A percentile compares a stretch with the other conserved stretches of the same genome.
Conservation (phyloP, 53 echinoderm and acorn worm genomes). For the Zoroaster sp. region DNA sequence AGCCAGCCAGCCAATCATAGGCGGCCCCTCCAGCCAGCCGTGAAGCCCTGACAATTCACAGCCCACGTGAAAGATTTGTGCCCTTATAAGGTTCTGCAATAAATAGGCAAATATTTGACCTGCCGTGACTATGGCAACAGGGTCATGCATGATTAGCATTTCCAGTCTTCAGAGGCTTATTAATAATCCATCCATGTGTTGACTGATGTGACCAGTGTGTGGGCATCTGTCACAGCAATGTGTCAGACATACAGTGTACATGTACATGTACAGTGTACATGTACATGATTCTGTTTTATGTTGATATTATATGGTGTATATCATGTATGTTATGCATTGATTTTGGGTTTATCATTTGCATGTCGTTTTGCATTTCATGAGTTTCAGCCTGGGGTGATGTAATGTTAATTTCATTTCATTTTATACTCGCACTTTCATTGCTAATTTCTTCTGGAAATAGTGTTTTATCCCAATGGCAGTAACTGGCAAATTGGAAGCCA, state of each 20-base stretch:
- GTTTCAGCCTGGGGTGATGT: too few species aligned
- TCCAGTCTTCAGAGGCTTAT: slow-evolving; percentile 22
- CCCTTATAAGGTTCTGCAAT: slow-evolving; percentile 54
- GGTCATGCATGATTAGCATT: slow-evolving; percentile 37
- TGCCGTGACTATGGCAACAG: not conserved
- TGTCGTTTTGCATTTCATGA: too few species aligned
- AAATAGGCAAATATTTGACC: slow-evolving; percentile 69
- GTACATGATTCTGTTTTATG: not conserved
- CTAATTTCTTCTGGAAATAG: too few species aligned
- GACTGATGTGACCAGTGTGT: slow-evolving; percentile 26
- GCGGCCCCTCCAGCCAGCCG: slow-evolving; percentile 10
- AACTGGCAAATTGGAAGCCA: too few species aligned
- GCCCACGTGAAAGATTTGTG: slow-evolving; percentile 53
- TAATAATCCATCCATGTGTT: slow-evolving; percentile 22
- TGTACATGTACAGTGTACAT: not conserved
- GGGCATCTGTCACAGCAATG: not conserved
- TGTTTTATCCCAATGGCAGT: too few species aligned
- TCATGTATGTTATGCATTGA: too few species aligned
- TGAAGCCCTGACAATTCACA: slow-evolving; percentile 36
- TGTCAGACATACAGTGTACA: not conserved
- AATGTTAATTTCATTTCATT: too few species aligned
- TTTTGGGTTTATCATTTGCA: too few species aligned
- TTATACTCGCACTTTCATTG: too few species aligned
- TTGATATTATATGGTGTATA: too few species aligned
- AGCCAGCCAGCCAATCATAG: slow-evolving; percentile 1